These are phyloP conservation scores for Zelostemma sp. DNA, from an alignment of 1,140 invertebrate species.

Conservation along the genomic window DNA sequence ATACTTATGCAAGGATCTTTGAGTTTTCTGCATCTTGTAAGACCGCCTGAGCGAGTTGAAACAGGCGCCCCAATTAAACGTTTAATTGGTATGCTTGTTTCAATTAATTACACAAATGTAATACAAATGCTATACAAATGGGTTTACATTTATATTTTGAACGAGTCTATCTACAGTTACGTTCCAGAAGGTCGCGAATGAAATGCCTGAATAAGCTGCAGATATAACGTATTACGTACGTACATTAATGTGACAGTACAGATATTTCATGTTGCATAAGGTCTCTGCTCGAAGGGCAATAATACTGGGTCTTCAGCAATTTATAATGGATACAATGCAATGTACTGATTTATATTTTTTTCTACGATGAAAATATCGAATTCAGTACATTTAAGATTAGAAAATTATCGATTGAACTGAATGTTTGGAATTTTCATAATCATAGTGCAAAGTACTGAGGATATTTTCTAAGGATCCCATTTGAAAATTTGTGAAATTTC, in stretches of 20 bases:
- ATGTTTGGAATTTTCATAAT: no score
- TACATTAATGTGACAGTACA: conserved; percentile 10
- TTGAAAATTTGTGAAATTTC: no score
- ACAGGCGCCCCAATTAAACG: neutral
- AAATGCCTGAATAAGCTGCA: conserved; percentile 12
- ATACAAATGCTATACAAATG: neutral
- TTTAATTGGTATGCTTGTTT: neutral
- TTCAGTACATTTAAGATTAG: no score
- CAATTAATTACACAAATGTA: neutral
- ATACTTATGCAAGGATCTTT: no score
- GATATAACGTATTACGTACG: conserved; percentile 13
- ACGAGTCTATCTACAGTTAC: conserved; percentile 22
- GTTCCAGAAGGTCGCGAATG: conserved; percentile 6
- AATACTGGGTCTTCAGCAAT: conserved; percentile 25
- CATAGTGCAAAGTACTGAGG: no score
- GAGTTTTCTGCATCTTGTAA: no score
- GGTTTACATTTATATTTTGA: neutral
- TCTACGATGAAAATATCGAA: no score
- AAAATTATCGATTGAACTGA: no score
- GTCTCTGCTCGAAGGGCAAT: neutral
- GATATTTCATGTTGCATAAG: conserved; percentile 20
- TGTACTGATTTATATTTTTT: no score
- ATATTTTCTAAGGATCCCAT: no score
- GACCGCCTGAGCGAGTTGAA: no score
- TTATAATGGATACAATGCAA: no score